Base-by-base conservation (phyloP, 1,140 invertebrate genomes). In the Dinoponera quadriceps region DNA sequence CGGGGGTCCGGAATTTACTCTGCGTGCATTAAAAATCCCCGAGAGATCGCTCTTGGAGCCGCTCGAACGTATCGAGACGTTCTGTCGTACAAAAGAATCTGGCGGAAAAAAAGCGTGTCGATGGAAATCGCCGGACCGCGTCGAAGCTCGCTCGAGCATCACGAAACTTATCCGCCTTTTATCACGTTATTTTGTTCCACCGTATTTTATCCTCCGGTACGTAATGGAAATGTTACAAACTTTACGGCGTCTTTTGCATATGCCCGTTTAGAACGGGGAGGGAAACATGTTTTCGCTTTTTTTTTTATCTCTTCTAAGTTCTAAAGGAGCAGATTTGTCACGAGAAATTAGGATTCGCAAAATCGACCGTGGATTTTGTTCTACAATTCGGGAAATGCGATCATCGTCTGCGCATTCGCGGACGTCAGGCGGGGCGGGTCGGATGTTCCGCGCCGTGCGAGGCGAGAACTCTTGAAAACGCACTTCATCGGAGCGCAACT, bases 1-100 rank as follows among this genome's bases (percentile, higher is more conserved):
- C 77, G 87, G 91, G 92, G 92, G 92, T 91, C 88, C 90, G 85
- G 86, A 88, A 84, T 89, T 87, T 85, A 87, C 88, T 84, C 86
- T 83, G 71, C 38, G 84, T 75, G 60, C 66, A 87, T 74, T 87
- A 57, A 57, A 65, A 82, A 44, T 44, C 60, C 86, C 44, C 25
- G 48, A 60, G 48, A 60, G 82, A 85, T 91, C 85, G 49, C 55
- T 74, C 78, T 57, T 83, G 59, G 65, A 88, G 86, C 83, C 91
- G 83, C 72, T 92, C 89, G 66, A 82, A 90, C 86, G 91, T 82
- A 90, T 90, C 92, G 88, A 60, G 18, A 33, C 2, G 44, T 59
- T 38, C 57, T 49, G 48, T 68, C 55, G 62, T 65, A 59, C 65
- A 51, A 88, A 89, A 86, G 85, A 84, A 16, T 55, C 49, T 5